phyloP scores from a whole-genome alignment of 2,113 vertebrate species.

The Clupea harengus region DNA sequence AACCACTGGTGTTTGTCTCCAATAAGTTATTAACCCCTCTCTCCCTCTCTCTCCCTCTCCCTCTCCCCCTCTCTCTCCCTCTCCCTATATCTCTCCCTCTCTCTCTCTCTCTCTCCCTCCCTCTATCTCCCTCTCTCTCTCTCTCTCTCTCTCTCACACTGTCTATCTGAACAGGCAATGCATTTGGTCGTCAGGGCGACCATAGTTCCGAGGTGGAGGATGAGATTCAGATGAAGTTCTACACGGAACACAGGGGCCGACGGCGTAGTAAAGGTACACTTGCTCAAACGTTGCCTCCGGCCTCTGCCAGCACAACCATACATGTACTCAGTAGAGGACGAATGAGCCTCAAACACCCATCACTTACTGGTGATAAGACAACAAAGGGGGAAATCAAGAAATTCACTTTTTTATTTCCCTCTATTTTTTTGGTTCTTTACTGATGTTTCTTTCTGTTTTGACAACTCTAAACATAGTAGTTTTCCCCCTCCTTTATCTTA shows the following conservation, averaged over 20 bases:
- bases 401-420: too few relatives aligned
- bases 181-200: slow-evolving; percentile 83
- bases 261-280: slow-evolving; percentile 86
- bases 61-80: too few relatives aligned
- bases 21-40: too few relatives aligned
- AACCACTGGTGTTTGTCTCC: too few relatives aligned
- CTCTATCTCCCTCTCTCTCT: slow-evolving; percentile 25
- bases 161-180: slow-evolving; percentile 67
- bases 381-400: too few relatives aligned
- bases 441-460: too few relatives aligned
- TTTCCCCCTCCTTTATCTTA: neutral
- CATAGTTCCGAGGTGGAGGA: slow-evolving; percentile 90
- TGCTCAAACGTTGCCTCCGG: too few relatives aligned
- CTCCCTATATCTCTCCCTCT: neutral
- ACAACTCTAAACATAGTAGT: neutral
- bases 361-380: too few relatives aligned
- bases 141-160: slow-evolving; percentile 39
- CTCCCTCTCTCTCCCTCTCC: too few relatives aligned
- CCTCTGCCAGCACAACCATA: neutral
- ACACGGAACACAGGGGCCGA: slow-evolving; percentile 88
- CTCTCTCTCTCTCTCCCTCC: slow-evolving; percentile 24
- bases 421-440: too few relatives aligned
- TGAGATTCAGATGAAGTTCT: slow-evolving; percentile 90
- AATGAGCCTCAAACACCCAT: neutral
- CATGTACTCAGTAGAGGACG: neutral